phyloP scores from a whole-genome alignment of 2,113 vertebrate genomes.

The Gavia stellata region DNA sequence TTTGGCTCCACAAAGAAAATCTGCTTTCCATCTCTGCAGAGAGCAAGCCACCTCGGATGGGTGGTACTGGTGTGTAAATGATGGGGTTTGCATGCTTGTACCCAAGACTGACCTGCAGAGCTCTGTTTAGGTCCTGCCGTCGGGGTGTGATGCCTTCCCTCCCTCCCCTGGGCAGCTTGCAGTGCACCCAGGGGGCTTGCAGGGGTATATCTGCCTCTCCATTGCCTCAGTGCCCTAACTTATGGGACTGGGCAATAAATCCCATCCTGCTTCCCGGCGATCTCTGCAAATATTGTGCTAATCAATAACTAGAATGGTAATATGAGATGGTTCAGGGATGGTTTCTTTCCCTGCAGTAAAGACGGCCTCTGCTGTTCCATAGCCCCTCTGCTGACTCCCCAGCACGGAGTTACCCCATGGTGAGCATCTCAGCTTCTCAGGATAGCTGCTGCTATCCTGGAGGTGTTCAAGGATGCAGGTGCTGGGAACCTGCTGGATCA shows the following conservation, averaged over 20 bases:
- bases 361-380: neutral
- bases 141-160: neutral
- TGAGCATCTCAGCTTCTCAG: neutral
- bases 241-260: neutral
- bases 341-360: neutral
- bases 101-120: neutral
- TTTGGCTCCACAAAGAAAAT: neutral
- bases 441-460: neutral
- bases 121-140: too few species aligned
- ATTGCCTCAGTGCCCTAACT: neutral
- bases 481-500: neutral
- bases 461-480: neutral
- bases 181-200: neutral
- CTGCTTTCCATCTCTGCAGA: neutral
- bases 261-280: neutral
- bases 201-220: neutral
- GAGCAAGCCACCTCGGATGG: neutral
- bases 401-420: neutral
- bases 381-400: neutral
- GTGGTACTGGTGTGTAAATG: neutral
- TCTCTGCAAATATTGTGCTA: neutral
- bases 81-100: rapidly evolving
- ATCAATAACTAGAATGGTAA: neutral
- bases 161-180: neutral
- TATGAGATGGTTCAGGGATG: neutral